A percentile compares a stretch with the other conserved stretches of the same genome.
phyloP scores from a whole-genome alignment of 2,888 invertebrate species.

The Urechis unicinctus region DNA sequence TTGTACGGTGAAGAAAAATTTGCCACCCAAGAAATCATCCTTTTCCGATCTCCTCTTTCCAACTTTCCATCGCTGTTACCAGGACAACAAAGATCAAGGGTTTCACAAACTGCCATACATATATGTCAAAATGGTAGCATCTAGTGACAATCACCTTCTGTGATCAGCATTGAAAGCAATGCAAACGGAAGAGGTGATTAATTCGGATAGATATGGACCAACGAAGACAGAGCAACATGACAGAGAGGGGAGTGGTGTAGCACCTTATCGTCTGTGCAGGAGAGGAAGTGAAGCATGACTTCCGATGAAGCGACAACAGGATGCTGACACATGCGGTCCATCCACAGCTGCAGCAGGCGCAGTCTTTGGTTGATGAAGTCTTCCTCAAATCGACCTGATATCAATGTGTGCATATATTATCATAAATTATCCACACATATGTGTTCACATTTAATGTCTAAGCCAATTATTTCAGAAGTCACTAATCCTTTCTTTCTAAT shows the following conservation, averaged over 20 bases:
- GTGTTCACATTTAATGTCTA: no score
- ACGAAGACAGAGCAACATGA: not conserved
- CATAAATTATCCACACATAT: no score
- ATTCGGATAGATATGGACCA: not conserved
- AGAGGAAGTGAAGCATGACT: slow-evolving; percentile 95
- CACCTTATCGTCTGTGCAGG: slow-evolving; percentile 92
- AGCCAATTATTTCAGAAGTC: no score
- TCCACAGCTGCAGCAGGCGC: slow-evolving; percentile 89
- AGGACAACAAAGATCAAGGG: not conserved
- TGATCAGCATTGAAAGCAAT: not conserved
- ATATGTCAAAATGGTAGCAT: not conserved
- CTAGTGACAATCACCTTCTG: no score
- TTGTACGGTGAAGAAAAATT: slow-evolving; percentile 82
- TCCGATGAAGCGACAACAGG: slow-evolving; percentile 85
- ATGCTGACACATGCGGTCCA: slow-evolving; percentile 93
- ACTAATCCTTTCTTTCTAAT: no score
- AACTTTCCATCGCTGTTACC: slow-evolving; percentile 74
- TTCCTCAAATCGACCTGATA: slow-evolving; percentile 83
- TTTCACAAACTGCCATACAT: not conserved
- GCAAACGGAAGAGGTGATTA: not conserved
- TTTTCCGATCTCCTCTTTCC: slow-evolving; percentile 93
- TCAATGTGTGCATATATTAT: no score
- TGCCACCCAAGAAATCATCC: slow-evolving; percentile 64
- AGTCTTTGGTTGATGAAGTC: slow-evolving; percentile 92
- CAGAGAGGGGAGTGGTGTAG: no score